Evolutionary conservation across 2,797 vertebrate genomes (phyloP), one percentile per base, ranked within the genome.

Genomic region (Glyptemys insculpta): DNA sequence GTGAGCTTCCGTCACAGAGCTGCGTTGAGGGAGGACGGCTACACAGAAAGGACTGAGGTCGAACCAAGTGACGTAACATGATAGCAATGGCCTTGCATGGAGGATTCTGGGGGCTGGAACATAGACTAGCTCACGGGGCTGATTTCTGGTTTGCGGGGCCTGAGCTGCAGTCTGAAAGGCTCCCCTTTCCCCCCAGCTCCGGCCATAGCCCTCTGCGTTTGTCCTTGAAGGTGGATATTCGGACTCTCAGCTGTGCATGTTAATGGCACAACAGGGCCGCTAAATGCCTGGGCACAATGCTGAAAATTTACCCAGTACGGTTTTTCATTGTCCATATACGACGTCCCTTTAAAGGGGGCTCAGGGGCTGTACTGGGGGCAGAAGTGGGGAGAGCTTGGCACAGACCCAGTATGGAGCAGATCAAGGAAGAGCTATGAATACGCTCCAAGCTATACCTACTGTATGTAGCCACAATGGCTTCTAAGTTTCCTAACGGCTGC

Each of bases 401-500:
- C 23, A 68, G 68, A 49, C 89, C 50, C 54, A 41, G 18, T 52
- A 9, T 0, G 7, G 10, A 47, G 79, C n/a, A 49, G 23, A 47
- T 56, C 44, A 86, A 68, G 82, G 92, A 16, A n/a, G 49, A 91
- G 57, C 50, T 74, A 5, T 92, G 91, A 93, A 87, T 59, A 37
- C 29, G 34, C 15, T 2, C 19, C 52, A 88, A 93, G 27, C 84
- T 50, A 76, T 81, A 95, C 93, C 85, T 59, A 44, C 92, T 87
- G 93, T 31, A 37, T 21, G 37, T 3, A 41, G 68, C 21, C 84
- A 18, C 79, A 72, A 19, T 5, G 83, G 89, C 87, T 86, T 83
- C 91, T 49, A 6, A 25, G 56, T 59, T 89, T 86, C 89, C 93
- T 92, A 88, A 87, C 53, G 88, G 49, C 62, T 95, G 79, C 54